Conservation (phyloP, 2,888 invertebrate genomes). For the Steinernema scapterisci region DNA sequence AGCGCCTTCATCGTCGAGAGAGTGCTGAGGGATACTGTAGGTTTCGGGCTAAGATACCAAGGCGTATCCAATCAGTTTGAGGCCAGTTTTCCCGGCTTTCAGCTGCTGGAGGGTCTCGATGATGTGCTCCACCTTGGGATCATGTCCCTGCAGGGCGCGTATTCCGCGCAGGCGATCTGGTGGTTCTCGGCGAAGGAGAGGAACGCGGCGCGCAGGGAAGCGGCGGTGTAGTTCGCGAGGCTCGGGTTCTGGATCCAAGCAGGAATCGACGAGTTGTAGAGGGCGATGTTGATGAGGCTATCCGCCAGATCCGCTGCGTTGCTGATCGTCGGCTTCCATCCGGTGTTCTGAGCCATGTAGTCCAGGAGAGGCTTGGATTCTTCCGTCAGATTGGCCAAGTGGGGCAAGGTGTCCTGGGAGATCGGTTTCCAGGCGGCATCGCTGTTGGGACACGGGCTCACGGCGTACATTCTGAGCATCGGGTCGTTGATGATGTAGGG, state of each 20-base stretch:
- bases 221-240: slow-evolving; percentile 44
- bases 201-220: slow-evolving; percentile 39
- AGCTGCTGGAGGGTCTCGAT: slow-evolving; percentile 40
- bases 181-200: slow-evolving; percentile 51
- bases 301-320: slow-evolving; percentile 57
- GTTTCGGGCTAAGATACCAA: slow-evolving; percentile 39
- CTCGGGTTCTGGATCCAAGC: slow-evolving; percentile 48
- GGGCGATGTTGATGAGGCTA: slow-evolving; percentile 51
- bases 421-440: slow-evolving; percentile 53
- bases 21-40: slow-evolving; percentile 34
- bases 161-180: slow-evolving; percentile 51
- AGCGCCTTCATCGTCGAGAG: slow-evolving; percentile 51
- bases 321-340: slow-evolving; percentile 50
- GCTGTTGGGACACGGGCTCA: slow-evolving; percentile 45
- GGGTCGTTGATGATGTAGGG: slow-evolving; percentile 58
- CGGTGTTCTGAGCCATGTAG: slow-evolving; percentile 48
- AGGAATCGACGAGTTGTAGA: slow-evolving; percentile 44
- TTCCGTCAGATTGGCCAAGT: slow-evolving; percentile 39
- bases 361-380: slow-evolving; percentile 39
- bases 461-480: slow-evolving; percentile 58
- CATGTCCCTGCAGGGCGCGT: slow-evolving; percentile 49
- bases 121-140: slow-evolving; percentile 55
- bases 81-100: slow-evolving; percentile 40
- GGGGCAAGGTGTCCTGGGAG: slow-evolving; percentile 46
- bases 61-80: slow-evolving; percentile 48